phyloP scores from a whole-genome alignment of 2,888 invertebrate genomes.

The Meteorus cinctellus region DNA sequence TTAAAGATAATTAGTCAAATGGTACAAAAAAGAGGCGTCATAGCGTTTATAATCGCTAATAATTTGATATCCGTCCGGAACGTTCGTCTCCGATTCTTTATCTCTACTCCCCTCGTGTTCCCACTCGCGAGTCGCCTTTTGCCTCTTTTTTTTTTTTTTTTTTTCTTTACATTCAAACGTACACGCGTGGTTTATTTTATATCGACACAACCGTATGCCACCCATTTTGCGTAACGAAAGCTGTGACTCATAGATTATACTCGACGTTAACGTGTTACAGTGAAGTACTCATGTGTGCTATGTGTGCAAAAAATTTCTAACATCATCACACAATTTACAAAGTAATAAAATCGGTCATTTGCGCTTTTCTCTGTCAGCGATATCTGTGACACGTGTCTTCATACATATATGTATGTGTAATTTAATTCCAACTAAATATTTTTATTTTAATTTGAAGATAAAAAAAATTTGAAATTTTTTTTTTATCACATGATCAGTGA shows the following conservation, averaged over 20 bases:
- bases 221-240: slow-evolving; percentile 23
- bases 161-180: slow-evolving; percentile 39
- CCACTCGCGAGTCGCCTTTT: slow-evolving; percentile 14
- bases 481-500: background rate
- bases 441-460: no score
- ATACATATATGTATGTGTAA: background rate
- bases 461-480: no score
- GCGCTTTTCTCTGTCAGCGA: background rate
- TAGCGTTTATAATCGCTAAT: slow-evolving; percentile 40
- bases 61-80: slow-evolving; percentile 43
- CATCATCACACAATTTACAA: background rate
- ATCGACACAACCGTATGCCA: slow-evolving; percentile 20
- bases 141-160: background rate
- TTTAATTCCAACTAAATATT: no score
- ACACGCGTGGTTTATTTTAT: slow-evolving; percentile 40
- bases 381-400: background rate
- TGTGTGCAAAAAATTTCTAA: slow-evolving; percentile 11
- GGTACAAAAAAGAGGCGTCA: slow-evolving; percentile 32
- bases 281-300: background rate
- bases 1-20: slow-evolving; percentile 21
- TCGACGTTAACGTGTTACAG: slow-evolving; percentile 11
- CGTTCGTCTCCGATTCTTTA: slow-evolving; percentile 36
- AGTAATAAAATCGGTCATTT: background rate
- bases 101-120: slow-evolving; percentile 2
- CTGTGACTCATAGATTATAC: slow-evolving; percentile 30